Evolutionary conservation across 2,113 vertebrate genomes (phyloP), one percentile per base, ranked within the genome.

Genomic region (Chaenogobius annularis): DNA sequence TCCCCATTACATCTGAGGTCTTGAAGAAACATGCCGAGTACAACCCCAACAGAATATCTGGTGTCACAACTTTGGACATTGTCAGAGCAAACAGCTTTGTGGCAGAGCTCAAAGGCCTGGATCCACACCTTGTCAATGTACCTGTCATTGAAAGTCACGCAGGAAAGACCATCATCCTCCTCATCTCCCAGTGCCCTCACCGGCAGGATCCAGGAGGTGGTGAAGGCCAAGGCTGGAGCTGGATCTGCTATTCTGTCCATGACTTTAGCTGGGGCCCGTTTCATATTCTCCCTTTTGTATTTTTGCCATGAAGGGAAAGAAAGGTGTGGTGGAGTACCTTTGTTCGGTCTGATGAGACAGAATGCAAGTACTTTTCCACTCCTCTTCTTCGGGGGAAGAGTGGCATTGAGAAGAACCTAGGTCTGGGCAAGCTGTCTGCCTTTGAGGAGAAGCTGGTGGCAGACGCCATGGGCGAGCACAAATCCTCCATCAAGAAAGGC

Each of bases 221-320:
- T 99, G 46, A 95, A 99, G 84, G 98, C 97, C 48, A 99, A 98
- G 90, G 98, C 97, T 1, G 98, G 97, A 80, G 94, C 96, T 80
- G 98, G 98, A 19, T 99, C 98, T 68, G 98, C 98, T n/a, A 99
- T 97, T 2, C 90, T 99, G 61, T 98, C 97, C 0, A 99, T 99
- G 98, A 97, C 98, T 0, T 99, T 98, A 0, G 97, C 98, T 0
- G 98, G 98, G 0, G 97, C 97, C 73, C 93, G 97, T 0, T 99
- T 99, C 80, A 95, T 95, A n/a, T n/a, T n/a, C n/a, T 65, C 98
- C 0, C 88, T 99, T 23, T 66, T 98, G 89, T 96, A 98, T n/a
- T n/a, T n/a, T n/a, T 0, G 98, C 98, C 6, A 95, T 99, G 93
- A 97, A 95, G 0, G 97, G 98, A 0, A 98, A 98, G 84, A 94